These are phyloP conservation scores for Papilio machaon DNA, from an alignment of 1,140 invertebrate genomes.

Conservation along the genomic window DNA sequence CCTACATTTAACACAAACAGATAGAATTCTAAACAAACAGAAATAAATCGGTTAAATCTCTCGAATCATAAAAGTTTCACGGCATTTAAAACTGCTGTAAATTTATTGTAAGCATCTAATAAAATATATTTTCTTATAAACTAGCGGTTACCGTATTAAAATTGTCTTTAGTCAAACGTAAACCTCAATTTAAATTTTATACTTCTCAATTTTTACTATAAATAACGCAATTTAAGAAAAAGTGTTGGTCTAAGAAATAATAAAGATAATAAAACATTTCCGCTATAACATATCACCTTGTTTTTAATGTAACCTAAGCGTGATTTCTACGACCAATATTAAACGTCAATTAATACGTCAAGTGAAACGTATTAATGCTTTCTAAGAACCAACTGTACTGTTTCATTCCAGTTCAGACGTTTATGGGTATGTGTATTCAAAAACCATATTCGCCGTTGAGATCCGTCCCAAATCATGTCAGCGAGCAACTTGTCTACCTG, in stretches of 20 bases:
- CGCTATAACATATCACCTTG: background rate
- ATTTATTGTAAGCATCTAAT: slow-evolving; percentile 24
- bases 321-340: background rate
- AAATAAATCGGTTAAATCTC: background rate
- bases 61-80: slow-evolving; percentile 18
- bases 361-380: slow-evolving; percentile 41
- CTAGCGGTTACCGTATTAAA: background rate
- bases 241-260: too few species aligned
- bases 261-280: too few species aligned
- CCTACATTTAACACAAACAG: background rate
- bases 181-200: background rate
- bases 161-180: background rate
- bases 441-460: slow-evolving; percentile 66
- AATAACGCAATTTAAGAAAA: too few species aligned
- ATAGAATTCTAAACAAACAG: slow-evolving; percentile 13
- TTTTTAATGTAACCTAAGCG: background rate
- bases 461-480: slow-evolving; percentile 69
- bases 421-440: slow-evolving; percentile 47
- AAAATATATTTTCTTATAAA: slow-evolving; percentile 31
- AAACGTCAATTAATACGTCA: slow-evolving; percentile 14
- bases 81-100: slow-evolving; percentile 21
- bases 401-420: slow-evolving; percentile 31
- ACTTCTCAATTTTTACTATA: background rate
- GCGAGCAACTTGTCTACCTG: slow-evolving; percentile 69
- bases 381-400: slow-evolving; percentile 45